A percentile compares a stretch with the other conserved stretches of the same genome.
phyloP scores from a whole-genome alignment of 2,888 invertebrate species.

The Cantharis lateralis region DNA sequence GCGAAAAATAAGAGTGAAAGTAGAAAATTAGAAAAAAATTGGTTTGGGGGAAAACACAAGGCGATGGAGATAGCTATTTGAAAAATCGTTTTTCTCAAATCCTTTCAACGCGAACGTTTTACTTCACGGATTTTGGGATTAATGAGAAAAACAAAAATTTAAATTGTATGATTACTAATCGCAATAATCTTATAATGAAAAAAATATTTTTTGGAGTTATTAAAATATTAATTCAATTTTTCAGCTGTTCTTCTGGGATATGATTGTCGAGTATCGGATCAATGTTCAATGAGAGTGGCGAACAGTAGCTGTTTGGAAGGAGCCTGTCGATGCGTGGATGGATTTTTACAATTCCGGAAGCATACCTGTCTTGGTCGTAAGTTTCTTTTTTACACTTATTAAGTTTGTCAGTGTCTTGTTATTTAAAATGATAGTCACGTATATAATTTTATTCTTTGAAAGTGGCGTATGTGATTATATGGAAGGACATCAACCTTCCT shows the following conservation, averaged over 20 bases:
- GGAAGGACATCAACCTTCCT: neutral
- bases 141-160: neutral
- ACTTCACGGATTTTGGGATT: neutral
- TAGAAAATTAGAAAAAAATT: neutral
- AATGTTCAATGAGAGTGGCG: slow-evolving; percentile 86
- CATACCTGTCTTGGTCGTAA: slow-evolving; percentile 91
- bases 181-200: neutral
- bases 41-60: neutral
- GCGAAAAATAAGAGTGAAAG: neutral
- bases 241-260: slow-evolving; percentile 83
- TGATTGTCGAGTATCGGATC: slow-evolving; percentile 80
- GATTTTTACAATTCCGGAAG: slow-evolving; percentile 84
- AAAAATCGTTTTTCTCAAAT: neutral
- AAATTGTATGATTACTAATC: neutral
- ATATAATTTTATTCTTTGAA: slow-evolving; percentile 5
- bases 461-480: neutral
- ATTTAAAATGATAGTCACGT: slow-evolving; percentile 15
- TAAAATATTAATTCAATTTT: slow-evolving; percentile 46
- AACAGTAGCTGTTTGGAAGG: slow-evolving; percentile 85
- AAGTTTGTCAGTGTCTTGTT: neutral
- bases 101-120: neutral
- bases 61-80: neutral
- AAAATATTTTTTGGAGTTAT: neutral
- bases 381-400: slow-evolving; percentile 54
- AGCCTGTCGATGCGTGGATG: slow-evolving; percentile 81